phyloP scores from a whole-genome alignment of 2,888 invertebrate genomes.

The Hypomecis punctinalis region DNA sequence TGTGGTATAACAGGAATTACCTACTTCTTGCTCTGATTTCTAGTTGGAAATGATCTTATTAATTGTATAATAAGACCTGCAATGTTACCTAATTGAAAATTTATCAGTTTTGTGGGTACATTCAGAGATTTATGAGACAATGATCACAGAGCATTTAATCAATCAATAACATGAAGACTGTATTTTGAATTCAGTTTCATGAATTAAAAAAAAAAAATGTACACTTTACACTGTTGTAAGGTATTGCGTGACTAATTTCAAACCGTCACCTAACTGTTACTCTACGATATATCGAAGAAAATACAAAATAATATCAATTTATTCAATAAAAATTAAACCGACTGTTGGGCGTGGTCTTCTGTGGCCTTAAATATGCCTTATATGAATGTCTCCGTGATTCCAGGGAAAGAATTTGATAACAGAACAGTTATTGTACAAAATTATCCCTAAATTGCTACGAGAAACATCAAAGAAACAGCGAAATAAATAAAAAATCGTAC shows the following conservation, averaged over 20 bases:
- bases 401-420: conserved; percentile 13
- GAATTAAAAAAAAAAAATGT: conserved; percentile 37
- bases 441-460: conserved; percentile 15
- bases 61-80: too few relatives aligned
- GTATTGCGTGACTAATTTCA: neutral
- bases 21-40: too few relatives aligned
- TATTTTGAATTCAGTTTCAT: conserved; percentile 28
- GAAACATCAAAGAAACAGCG: conserved; percentile 36
- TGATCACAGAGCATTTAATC: too few relatives aligned
- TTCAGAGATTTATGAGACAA: too few relatives aligned
- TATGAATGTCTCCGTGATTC: conserved; percentile 7
- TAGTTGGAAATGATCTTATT: too few relatives aligned
- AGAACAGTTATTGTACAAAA: conserved; percentile 25
- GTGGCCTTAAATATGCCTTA: conserved; percentile 35
- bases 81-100: too few relatives aligned
- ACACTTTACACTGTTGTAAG: neutral
- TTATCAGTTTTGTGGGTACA: too few relatives aligned
- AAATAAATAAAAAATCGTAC: conserved; percentile 61
- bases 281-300: neutral
- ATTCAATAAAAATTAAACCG: conserved; percentile 42
- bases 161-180: conserved; percentile 16
- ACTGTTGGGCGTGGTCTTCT: conserved; percentile 66
- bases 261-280: neutral
- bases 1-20: too few relatives aligned
- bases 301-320: conserved; percentile 24